Base-by-base conservation (phyloP, 2,888 invertebrate species). In the Alitta virens region DNA sequence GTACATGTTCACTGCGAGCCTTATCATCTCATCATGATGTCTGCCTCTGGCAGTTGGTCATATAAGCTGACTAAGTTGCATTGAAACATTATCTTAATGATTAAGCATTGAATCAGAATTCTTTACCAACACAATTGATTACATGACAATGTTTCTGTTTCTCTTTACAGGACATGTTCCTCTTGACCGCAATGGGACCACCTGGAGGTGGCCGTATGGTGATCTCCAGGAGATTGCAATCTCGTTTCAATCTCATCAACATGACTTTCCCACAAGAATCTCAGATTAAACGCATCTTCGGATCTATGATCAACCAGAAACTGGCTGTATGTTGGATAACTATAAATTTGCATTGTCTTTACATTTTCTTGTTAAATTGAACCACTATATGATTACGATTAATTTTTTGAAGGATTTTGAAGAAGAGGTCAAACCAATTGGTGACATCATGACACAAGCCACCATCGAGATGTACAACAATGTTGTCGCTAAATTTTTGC, bases 251-350 rank as follows among this genome's bases (percentile, higher is more conserved):
- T 72, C 74, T 82, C 55, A 78, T 83, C 74, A 82, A 82, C 74
- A 81, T 83, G 81, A 81, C 92, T 1, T 91, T 93, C 83, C 93
- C 94, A 18, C 87, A 88, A 49, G 82, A 82, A 62, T 78, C 77
- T 1, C 81, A 91, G 74, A 89, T 93, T 64, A 80, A 81, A 71
- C 72, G 82, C 56, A 83, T 83, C 60, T 94, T 91, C 78, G 90
- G 91, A 51, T 89, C 90, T 21, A 91, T 94, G 90, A 84, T 94
- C 60, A 84, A 84, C 52, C 92, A 92, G 81, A 92, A 92, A 69
- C 78, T 93, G 58, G 40, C 38, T 38, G 60, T 33, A 33, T 7
- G 33, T 33, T 7, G 12, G 7, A 33, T 33, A 12, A n/a, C n/a
- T n/a, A n/a, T n/a, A n/a, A n/a, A n/a, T n/a, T n/a, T n/a, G n/a